Percentiles rank a stretch among this genome's conserved stretches.
These are phyloP conservation scores for Eidolon dupreanum DNA, from an alignment of 2,797 vertebrate genomes.

Conservation along the genomic window DNA sequence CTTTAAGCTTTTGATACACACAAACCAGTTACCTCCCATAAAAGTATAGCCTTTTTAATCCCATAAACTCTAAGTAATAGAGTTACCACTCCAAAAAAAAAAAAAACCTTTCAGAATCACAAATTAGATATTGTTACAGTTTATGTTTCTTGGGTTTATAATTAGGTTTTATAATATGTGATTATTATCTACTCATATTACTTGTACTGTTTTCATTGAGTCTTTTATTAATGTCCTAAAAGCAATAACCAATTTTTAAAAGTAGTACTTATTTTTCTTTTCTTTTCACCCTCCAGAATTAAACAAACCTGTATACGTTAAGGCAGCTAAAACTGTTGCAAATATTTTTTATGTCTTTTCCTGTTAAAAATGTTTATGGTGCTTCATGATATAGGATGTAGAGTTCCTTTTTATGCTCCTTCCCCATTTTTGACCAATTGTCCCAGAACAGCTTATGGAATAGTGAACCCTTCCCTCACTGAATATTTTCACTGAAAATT, in stretches of 20 bases:
- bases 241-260: not conserved
- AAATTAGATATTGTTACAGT: conserved; percentile 30
- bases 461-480: not conserved
- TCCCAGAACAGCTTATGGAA: not conserved
- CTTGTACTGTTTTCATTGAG: not conserved
- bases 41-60: not conserved
- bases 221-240: not conserved
- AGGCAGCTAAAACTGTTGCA: not conserved
- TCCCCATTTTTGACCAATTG: not conserved
- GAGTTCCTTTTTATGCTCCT: not conserved
- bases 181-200: not conserved
- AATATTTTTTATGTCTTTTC: not conserved
- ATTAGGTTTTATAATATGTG: not conserved
- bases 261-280: not conserved
- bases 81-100: not conserved
- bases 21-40: not conserved
- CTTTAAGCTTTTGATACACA: not conserved
- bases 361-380: not conserved
- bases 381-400: not conserved
- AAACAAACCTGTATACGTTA: not conserved
- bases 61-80: not conserved
- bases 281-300: not conserved
- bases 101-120: not conserved
- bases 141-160: not conserved
- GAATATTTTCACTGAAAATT: conserved; percentile 12